Base-by-base conservation (phyloP, 2,888 invertebrate genomes). In the Agonopterix heracliana region DNA sequence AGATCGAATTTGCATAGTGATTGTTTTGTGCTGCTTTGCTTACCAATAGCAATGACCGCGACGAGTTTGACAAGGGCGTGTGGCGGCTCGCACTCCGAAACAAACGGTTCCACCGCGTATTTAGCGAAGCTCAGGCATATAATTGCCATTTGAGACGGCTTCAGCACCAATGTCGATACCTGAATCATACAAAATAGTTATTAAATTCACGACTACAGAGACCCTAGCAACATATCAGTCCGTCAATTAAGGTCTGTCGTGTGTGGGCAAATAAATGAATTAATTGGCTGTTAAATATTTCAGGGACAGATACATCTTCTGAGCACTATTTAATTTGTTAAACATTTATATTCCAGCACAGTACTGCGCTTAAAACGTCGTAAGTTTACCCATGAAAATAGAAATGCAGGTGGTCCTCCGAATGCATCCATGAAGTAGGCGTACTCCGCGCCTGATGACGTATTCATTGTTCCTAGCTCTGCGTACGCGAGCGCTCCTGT, bases 361-460 rank as follows among this genome's bases (percentile, higher is more conserved):
- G 26, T 26, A 17, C 17, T 17, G 17, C 17, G 17, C 4, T 17
- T 17, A 17, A 17, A 17, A 17, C 3, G 17, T 17, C 17, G 17
- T n/a, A 17, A 17, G 2, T 2, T 65, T 77, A 96, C 96, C 97
- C 97, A 97, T 74, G 96, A 96, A 88, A 96, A 97, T 59, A 97
- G 90, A 86, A 97, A 97, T 63, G 96, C 97, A 57, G 96, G 96
- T 54, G 95, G 92, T 66, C 96, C 94, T 60, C 97, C 97, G 81
- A 96, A 97, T 51, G 97, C 97, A 81, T 96, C 96, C 95, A 96
- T 95, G 86, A 97, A 96, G 85, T 98, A 97, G 61, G 96, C 96
- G 90, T 97, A 97, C 83, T 98, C 97, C 57, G 96, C 97, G 59
- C 97, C 97, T 57, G 96, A 96, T 66, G 96, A 96, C 68, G 97